Base-by-base conservation (phyloP, 92 coral and sea anemone species). In the Galaxea fascicularis region DNA sequence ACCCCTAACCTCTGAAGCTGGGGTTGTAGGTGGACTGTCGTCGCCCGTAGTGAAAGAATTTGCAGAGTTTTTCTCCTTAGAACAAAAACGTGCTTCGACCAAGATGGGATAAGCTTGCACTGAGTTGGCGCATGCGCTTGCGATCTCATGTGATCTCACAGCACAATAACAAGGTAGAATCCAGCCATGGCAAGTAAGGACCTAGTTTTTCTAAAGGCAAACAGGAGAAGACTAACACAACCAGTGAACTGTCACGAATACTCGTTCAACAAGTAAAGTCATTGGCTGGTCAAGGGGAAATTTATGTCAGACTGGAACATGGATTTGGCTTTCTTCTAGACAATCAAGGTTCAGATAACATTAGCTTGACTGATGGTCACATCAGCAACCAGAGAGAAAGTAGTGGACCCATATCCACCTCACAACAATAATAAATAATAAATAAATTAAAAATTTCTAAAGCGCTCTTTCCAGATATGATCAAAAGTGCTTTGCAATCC, bases 271-370 rank as follows among this genome's bases (percentile, higher is more conserved):
- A 91, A 39, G 44, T 87, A 14, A 91, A 78, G 62, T 90, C 87
- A 31, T 30, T 90, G 74, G 90, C 93, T 18, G 93, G 90, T 22
- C 85, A 89, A 77, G 93, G 93, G 63, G 74, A 85, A 85, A 65
- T 30, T 65, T 65, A 65, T 44, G 18, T 65, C 47, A 65, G 71
- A 65, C 71, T 65, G 71, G 28, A 65, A 65, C 71, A 65, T 65
- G 71, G 71, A 41, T 65, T 65, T 65, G 39, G 71, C 39, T 65
- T 65, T 65, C 41, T 65, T 15, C 71, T 65, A 28, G 71, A 65
- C 20, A 65, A 65, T 65, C 71, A 65, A 65, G 71, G 71, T 16
- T 65, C 47, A 65, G 45, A 65, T 65, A 29, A 26, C 31, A 65
- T 28, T 65, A 13, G 46, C 46, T 28, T 65, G 21, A 25, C 30